These are phyloP conservation scores for Eustalomyia histrio DNA, from an alignment of 2,888 invertebrate genomes.

Conservation along the genomic window DNA sequence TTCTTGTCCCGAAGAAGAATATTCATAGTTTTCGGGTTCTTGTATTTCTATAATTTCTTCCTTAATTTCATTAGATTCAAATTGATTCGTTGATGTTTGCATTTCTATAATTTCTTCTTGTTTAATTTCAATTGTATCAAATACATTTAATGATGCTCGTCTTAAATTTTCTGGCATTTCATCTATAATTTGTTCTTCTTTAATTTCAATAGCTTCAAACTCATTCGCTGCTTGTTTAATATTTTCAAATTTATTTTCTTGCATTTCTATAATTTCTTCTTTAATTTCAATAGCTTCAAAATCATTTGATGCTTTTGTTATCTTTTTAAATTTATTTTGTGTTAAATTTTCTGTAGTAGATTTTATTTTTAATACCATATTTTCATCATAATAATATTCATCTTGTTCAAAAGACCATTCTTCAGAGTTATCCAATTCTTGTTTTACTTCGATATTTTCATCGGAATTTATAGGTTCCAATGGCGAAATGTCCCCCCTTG, in stretches of 20 bases:
- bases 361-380: neutral
- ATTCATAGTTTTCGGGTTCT: conserved; percentile 1
- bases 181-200: neutral
- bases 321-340: neutral
- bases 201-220: neutral
- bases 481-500: neutral
- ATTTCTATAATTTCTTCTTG: conserved; percentile 28
- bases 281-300: neutral
- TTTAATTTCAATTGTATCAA: conserved; percentile 26
- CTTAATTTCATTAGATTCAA: neutral
- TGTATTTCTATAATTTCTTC: conserved; percentile 29
- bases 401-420: conserved; percentile 16
- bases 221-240: neutral
- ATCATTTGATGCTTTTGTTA: neutral
- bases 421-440: conserved; percentile 49
- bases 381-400: neutral
- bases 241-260: conserved; percentile 1
- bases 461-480: neutral
- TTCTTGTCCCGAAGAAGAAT: too few relatives aligned
- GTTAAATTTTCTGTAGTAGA: conserved; percentile 14
- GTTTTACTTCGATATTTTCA: conserved; percentile 50
- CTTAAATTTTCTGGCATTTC: conserved; percentile 49
- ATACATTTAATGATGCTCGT: neutral
- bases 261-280: conserved; percentile 28
- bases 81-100: neutral